Conservation (phyloP, 30 jellyfish, hydroid and myxozoan species). For the Nemopilema nomurai region DNA sequence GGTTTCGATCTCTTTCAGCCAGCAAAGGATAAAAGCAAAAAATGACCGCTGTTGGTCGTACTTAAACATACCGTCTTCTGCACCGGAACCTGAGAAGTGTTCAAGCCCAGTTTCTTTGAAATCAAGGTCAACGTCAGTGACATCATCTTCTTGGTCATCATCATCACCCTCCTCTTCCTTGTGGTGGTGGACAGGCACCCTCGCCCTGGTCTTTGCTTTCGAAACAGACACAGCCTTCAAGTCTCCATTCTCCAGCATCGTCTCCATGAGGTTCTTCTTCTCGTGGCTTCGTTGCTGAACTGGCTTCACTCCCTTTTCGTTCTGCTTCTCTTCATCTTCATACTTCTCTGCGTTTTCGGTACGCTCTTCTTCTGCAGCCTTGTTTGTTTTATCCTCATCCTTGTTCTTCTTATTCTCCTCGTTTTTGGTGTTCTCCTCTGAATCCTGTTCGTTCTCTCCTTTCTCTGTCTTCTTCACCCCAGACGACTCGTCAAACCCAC, state of each 20-base stretch:
- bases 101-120: constrained; percentile 48
- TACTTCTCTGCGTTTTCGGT: constrained; percentile 62
- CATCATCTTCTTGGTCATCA: constrained; percentile 51
- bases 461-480: constrained; percentile 20
- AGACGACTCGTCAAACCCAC: constrained; percentile 6
- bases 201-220: constrained; percentile 40
- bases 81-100: constrained; percentile 64
- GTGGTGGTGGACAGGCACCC: constrained; percentile 40
- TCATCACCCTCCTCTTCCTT: constrained; percentile 27
- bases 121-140: constrained; percentile 47
- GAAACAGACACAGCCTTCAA: constrained; percentile 54
- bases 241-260: constrained; percentile 47
- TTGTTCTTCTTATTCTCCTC: constrained; percentile 18
- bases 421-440: not conserved
- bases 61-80: constrained; percentile 15
- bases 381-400: constrained; percentile 14
- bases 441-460: constrained; percentile 5
- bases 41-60: no score
- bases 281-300: constrained; percentile 38
- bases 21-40: no score
- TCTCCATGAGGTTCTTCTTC: constrained; percentile 40
- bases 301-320: constrained; percentile 20
- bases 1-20: no score
- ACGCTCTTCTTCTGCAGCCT: constrained; percentile 51
- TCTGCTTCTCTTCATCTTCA: constrained; percentile 57